These are phyloP conservation scores for Drosophila asahinai DNA, from an alignment of 1,140 invertebrate species.

Conservation along the genomic window DNA sequence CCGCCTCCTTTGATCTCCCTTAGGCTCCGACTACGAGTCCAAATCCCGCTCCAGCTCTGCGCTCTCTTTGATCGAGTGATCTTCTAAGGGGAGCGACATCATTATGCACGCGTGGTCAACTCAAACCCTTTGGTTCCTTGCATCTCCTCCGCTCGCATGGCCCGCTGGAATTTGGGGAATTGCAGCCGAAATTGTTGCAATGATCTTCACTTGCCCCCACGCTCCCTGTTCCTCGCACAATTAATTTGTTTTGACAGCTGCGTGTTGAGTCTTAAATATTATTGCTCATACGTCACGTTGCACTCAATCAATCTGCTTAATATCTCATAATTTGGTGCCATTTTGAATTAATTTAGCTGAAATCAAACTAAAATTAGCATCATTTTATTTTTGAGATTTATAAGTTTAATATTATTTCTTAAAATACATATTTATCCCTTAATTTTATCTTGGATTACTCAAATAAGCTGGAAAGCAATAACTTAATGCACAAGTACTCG, in stretches of 20 bases:
- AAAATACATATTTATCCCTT: too few species aligned
- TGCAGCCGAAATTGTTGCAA: conserved; percentile 47
- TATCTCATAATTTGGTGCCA: not conserved
- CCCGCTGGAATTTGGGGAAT: conserved; percentile 35
- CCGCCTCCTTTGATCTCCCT: conserved; percentile 66
- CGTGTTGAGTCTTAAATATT: conserved; percentile 41
- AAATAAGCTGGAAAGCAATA: not conserved
- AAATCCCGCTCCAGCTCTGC: conserved; percentile 41
- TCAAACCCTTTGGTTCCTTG: conserved; percentile 53
- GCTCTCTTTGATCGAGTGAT: conserved; percentile 81
- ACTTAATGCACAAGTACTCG: not conserved
- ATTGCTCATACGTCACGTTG: conserved; percentile 48
- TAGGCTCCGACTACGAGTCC: not conserved
- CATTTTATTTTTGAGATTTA: not conserved
- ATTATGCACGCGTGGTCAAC: conserved; percentile 82
- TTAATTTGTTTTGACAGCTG: conserved; percentile 49
- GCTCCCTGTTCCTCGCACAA: not conserved
- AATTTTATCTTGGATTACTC: too few species aligned
- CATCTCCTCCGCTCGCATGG: conserved; percentile 4
- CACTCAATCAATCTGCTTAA: conserved; percentile 29
- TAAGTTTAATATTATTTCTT: not conserved
- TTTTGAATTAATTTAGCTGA: not conserved
- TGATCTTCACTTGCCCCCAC: conserved; percentile 8
- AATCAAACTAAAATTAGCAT: not conserved
- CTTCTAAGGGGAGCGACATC: conserved; percentile 78